These are phyloP conservation scores for Rostratula benghalensis DNA, from an alignment of 2,113 vertebrate species.

Conservation along the genomic window DNA sequence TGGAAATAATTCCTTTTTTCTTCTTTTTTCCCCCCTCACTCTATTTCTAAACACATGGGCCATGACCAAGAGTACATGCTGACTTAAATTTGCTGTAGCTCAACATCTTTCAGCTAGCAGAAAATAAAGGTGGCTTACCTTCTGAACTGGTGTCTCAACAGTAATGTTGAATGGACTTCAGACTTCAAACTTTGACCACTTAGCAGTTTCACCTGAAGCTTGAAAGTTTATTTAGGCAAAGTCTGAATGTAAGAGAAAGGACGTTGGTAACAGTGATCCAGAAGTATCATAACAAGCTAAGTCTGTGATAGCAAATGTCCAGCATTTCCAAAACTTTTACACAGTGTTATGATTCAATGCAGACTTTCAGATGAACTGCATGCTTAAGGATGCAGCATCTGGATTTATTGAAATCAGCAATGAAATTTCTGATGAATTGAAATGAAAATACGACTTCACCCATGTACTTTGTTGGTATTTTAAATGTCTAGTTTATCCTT, in stretches of 20 bases:
- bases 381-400: accelerated
- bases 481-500: neutral
- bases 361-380: accelerated
- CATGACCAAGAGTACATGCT: neutral
- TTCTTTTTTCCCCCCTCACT: neutral
- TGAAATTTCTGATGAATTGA: neutral
- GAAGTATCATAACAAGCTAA: neutral
- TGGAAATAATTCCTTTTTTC: neutral
- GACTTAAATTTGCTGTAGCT: neutral
- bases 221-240: neutral
- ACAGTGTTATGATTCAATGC: neutral
- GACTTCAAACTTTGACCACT: neutral
- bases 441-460: neutral
- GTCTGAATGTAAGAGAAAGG: neutral
- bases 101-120: neutral
- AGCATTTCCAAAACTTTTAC: neutral
- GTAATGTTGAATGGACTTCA: neutral
- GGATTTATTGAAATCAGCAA: neutral
- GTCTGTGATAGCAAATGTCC: neutral
- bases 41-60: neutral
- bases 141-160: neutral
- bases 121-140: neutral
- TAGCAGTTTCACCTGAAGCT: neutral
- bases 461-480: neutral
- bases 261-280: neutral